Conservation (phyloP, 2,113 vertebrate species). For the Isurus oxyrinchus region DNA sequence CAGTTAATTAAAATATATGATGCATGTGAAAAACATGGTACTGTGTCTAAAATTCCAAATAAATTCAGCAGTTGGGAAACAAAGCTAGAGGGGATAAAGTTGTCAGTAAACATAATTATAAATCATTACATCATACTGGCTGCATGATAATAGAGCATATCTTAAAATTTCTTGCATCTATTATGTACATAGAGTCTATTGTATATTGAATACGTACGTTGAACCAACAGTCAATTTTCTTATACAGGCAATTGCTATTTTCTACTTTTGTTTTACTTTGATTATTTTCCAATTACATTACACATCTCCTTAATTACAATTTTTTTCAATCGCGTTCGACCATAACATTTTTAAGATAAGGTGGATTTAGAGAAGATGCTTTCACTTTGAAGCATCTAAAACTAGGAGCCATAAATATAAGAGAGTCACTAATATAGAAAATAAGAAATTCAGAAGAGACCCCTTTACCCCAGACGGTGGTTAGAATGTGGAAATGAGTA, state of each 20-base stretch:
- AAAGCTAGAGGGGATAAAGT: constrained; percentile 86
- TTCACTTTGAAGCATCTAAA: neutral
- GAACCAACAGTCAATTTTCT: neutral
- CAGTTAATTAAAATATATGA: constrained; percentile 88
- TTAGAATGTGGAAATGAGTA: neutral
- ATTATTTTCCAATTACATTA: neutral
- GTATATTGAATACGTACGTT: neutral
- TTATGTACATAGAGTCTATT: neutral
- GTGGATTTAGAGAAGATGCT: neutral
- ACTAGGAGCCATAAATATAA: neutral
- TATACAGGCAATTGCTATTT: neutral
- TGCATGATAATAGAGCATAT: constrained; percentile 73
- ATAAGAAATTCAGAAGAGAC: neutral
- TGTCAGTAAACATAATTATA: constrained; percentile 85
- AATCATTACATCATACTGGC: constrained; percentile 73
- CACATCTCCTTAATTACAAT: neutral
- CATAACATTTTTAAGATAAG: neutral
- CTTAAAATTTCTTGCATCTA: constrained; percentile 50
- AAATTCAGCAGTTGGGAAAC: constrained; percentile 83
- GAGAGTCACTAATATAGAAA: neutral
- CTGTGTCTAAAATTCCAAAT: constrained; percentile 71
- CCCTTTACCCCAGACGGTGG: neutral
- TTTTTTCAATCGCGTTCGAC: neutral
- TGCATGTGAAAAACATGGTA: constrained; percentile 66
- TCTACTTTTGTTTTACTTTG: neutral